A percentile compares a stretch with the other conserved stretches of the same genome.
Conservation (phyloP, 2,797 vertebrate genomes). For the Valencia hispanica region DNA sequence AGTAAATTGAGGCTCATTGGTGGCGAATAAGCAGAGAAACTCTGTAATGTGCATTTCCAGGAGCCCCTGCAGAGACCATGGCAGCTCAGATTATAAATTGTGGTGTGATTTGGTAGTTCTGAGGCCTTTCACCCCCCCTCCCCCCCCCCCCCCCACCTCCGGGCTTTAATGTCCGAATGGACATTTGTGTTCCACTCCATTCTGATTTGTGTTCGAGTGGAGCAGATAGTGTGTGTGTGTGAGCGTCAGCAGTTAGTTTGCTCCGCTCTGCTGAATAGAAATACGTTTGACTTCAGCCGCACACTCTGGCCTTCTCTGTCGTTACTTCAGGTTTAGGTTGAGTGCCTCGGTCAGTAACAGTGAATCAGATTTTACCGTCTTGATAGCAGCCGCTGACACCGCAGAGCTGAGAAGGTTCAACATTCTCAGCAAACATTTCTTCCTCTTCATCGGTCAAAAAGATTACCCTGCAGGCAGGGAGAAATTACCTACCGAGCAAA, state of each 20-base stretch:
- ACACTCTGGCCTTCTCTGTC: not conserved
- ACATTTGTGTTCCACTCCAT: constrained; percentile 10
- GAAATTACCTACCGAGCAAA: not conserved
- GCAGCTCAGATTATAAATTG: constrained; percentile 5
- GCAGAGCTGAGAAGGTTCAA: not conserved
- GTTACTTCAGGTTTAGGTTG: not conserved
- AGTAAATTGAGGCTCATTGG: not conserved
- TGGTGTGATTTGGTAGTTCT: constrained; percentile 20
- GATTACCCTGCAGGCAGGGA: not conserved
- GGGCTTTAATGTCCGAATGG: constrained; percentile 7
- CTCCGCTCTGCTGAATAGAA: not conserved
- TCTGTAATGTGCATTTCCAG: not conserved
- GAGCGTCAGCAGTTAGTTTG: constrained; percentile 29
- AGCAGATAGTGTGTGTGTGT: constrained; percentile 17
- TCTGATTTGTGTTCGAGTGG: constrained; percentile 10
- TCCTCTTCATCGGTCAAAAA: not conserved
- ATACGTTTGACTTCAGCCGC: constrained; percentile 8
- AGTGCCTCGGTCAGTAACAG: not conserved
- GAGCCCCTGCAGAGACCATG: not conserved
- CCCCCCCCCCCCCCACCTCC: not conserved
- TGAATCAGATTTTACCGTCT: not conserved
- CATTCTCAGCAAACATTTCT: not conserved
- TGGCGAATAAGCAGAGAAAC: not conserved
- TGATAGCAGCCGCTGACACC: not conserved
- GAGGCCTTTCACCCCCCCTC: not conserved